These are phyloP conservation scores for Muricea muricata DNA, from an alignment of 92 coral and sea anemone species.

Conservation along the genomic window DNA sequence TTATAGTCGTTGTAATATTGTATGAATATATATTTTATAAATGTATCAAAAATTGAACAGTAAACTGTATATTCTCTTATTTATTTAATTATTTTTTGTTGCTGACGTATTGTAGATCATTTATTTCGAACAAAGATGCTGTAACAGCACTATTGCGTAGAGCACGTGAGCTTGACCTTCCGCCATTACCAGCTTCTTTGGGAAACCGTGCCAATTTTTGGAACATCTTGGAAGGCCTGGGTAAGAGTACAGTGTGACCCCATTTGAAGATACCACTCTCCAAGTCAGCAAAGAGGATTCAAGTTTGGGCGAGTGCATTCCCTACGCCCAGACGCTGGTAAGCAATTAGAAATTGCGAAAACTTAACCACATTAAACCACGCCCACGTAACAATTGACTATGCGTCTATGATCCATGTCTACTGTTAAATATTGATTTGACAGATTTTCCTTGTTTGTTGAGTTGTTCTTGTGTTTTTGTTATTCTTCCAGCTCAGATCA, in stretches of 20 bases:
- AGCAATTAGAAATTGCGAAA: background rate
- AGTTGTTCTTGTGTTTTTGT: background rate
- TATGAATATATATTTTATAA: background rate
- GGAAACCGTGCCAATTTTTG: background rate
- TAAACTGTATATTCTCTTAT: too few species aligned
- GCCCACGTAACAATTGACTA: too few species aligned
- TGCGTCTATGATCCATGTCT: too few species aligned
- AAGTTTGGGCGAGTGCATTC: background rate
- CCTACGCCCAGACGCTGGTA: constrained; percentile 21
- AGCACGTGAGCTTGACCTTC: background rate
- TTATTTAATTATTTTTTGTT: too few species aligned
- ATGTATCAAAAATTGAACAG: too few species aligned
- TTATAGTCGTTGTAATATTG: background rate
- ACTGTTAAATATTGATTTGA: background rate
- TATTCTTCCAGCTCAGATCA: constrained; percentile 19
- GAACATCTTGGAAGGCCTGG: constrained; percentile 2
- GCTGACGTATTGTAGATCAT: background rate
- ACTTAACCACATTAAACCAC: too few species aligned
- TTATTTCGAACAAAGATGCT: background rate
- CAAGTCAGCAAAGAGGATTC: constrained; percentile 4
- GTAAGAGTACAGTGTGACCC: background rate
- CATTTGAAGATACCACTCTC: constrained; percentile 3
- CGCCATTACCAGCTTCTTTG: constrained; percentile 16
- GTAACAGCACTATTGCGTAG: background rate
- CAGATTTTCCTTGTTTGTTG: background rate